Evolutionary conservation across 2,797 vertebrate genomes (phyloP), one percentile per base, ranked within the genome.

Genomic region (Myiotriccus ornatus): DNA sequence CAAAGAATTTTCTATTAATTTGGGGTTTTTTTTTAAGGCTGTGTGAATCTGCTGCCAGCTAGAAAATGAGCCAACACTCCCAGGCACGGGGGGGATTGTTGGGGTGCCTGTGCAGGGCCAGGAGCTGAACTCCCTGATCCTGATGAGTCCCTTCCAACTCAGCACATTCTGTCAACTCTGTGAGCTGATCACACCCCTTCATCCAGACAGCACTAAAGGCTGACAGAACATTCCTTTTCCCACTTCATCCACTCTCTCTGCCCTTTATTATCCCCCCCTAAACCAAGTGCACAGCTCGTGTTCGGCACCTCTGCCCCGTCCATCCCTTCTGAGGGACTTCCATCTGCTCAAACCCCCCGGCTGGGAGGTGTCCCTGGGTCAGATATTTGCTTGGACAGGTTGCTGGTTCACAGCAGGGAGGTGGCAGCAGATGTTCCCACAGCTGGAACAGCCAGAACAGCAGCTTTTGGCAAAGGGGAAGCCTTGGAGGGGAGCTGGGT

Each of bases 341-440:
- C 6, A 12, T 8, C 14, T 17, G 41, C n/a, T 6, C 25, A 10
- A 34, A 21, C 17, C 0, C 23, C 63, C 3, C 23, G 28, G 37
- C 69, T 19, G 87, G 27, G 70, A 89, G 75, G 28, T 14, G n/a
- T 20, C 24, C 7, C 64, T 78, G 74, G 74, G 37, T 84, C 96
- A 89, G 39, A 52, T 67, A 60, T 96, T 89, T 93, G 70, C 11
- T 59, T 14, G 41, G 62, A 55, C 84, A 95, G 88, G 84, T 73
- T 96, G 93, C 56, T 86, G n/a, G 49, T 83, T 79, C 50, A 14
- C 49, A 8, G 56, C 14, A 28, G 17, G 62, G 43, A 14, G 43
- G 74, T 37, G 52, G 55, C 46, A 92, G 80, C 97, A 98, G 97
- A 94, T 96, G 94, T 23, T 52, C 7, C 62, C 83, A 27, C 97